A percentile compares a stretch with the other conserved stretches of the same genome.
phyloP scores from a whole-genome alignment of 2,113 vertebrate species.

The Bambusicola thoracicus region DNA sequence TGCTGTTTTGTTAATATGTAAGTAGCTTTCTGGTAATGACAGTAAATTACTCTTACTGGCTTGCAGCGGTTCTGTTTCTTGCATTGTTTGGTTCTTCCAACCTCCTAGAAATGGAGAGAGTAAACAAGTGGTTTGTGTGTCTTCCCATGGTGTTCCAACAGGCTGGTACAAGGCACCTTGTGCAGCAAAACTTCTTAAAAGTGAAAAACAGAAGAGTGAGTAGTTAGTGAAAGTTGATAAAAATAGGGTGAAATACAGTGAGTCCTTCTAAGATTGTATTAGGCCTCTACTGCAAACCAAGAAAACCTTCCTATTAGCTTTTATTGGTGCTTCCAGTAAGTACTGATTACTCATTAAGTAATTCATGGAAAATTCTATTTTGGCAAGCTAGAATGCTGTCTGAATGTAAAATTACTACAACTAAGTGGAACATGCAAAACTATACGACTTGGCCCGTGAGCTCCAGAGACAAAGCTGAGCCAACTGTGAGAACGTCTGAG shows the following conservation, averaged over 20 bases:
- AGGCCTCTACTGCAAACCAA: background rate
- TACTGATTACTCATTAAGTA: slow-evolving; percentile 39
- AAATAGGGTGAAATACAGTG: background rate
- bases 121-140: background rate
- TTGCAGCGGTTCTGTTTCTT: background rate
- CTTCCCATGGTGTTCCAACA: background rate
- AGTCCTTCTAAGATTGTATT: background rate
- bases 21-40: background rate
- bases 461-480: background rate
- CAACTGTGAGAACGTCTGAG: background rate
- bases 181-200: background rate
- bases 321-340: background rate
- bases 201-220: background rate
- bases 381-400: background rate
- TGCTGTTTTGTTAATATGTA: background rate
- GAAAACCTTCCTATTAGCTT: background rate
- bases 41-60: background rate
- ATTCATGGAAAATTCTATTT: slow-evolving; percentile 45
- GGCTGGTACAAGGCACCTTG: background rate
- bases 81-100: background rate
- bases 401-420: slow-evolving; percentile 23
- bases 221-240: background rate
- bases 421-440: slow-evolving; percentile 12
- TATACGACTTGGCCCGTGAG: background rate
- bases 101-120: background rate